Evolutionary conservation across 1,140 invertebrate genomes (phyloP), one percentile per base, ranked within the genome.

Genomic region (Solenopsis invicta): DNA sequence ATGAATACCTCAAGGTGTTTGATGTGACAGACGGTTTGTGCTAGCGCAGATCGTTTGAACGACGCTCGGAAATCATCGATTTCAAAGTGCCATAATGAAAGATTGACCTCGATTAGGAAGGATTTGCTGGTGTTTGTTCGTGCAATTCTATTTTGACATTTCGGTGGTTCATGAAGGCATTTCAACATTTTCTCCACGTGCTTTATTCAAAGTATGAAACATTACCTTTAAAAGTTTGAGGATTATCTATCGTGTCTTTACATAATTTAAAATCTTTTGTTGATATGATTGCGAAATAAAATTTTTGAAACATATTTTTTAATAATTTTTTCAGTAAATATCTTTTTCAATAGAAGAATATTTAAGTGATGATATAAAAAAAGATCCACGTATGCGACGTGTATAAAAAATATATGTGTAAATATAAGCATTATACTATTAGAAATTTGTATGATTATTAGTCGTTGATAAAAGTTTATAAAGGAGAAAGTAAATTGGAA

Each of bases 1-100:
- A 94, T 93, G 92, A 93, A 94, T 94, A 93, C 85, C 86, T 91
- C 90, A 92, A 93, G 91, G 91, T 87, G 75, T 89, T 89, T 76
- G 56, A 52, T 41, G 66, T 77, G 80, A 81, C 72, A 77, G 85
- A 85, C 76, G 64, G 9, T 13, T 41, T n/a, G 66, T 54, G 34
- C 10, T 81, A 41, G 64, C 77, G 66, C 16, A 71, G 21, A 80
- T 50, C 29, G 29, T 13, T 52, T 37, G 16, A 18, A 81, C 50
- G 48, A 80, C 48, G 16, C 13, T 67, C 3, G 48, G 24, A 52
- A 69, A 41, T 6, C 12, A 78, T 76, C n/a, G 64, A 71, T 71
- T 34, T 41, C 18, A 18, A 69, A 80, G 16, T 71, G 50, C 24
- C 34, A 56, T 18, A 18, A 80, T 2, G 16, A 48, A 29, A 64